These are phyloP conservation scores for Lontra canadensis DNA, from an alignment of 2,113 vertebrate species.

Conservation along the genomic window DNA sequence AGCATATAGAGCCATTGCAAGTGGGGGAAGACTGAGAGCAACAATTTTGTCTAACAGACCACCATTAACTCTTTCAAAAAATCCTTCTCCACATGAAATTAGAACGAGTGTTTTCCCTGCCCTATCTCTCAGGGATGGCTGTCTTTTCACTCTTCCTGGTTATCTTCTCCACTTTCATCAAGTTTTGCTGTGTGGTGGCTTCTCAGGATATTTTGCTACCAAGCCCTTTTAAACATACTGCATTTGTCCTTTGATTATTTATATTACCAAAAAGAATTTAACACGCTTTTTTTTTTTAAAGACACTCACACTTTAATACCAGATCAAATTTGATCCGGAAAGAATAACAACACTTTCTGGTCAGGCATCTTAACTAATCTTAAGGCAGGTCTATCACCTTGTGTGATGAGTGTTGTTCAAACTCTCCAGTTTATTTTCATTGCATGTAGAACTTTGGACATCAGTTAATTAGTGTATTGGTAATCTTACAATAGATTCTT, in stretches of 20 bases:
- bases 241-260: neutral
- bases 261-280: neutral
- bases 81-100: neutral
- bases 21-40: neutral
- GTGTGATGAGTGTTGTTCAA: neutral
- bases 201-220: neutral
- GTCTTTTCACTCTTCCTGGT: neutral
- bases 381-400: neutral
- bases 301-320: neutral
- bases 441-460: neutral
- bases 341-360: neutral
- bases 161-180: neutral
- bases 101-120: neutral
- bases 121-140: rapidly evolving
- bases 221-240: neutral
- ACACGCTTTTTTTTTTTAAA: neutral
- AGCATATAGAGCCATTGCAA: neutral
- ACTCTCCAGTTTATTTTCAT: neutral
- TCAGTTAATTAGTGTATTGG: neutral
- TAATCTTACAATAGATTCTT: neutral
- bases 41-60: neutral
- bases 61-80: neutral
- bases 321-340: neutral
- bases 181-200: neutral
- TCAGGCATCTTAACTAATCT: neutral